Evolutionary conservation across 1,140 invertebrate genomes (phyloP).

Genomic region (Drosophila santomea): DNA sequence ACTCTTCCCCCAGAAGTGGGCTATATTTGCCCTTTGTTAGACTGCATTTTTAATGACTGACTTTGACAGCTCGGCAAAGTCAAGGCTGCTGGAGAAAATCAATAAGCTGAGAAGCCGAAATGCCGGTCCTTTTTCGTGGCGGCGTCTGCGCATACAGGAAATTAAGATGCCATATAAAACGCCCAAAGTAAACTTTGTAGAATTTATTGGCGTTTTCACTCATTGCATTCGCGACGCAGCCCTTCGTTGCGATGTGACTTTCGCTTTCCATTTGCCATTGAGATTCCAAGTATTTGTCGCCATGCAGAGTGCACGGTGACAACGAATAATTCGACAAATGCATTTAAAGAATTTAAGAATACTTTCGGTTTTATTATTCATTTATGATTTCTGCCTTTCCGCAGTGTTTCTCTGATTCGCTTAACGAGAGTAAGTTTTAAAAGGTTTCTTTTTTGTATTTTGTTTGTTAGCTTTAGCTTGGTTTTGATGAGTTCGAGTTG

Average conservation of each 20-base stretch:
- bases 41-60: slow-evolving; percentile 26
- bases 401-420: slow-evolving; percentile 36
- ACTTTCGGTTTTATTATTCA: slow-evolving; percentile 75
- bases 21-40: slow-evolving; percentile 36
- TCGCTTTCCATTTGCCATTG: neutral
- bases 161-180: slow-evolving; percentile 51
- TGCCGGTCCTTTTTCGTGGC: slow-evolving; percentile 16
- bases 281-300: slow-evolving; percentile 9
- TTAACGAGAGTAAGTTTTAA: slow-evolving; percentile 74
- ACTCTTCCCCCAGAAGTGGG: slow-evolving; percentile 38
- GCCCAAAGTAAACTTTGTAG: slow-evolving; percentile 8
- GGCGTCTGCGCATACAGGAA: slow-evolving; percentile 52
- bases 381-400: slow-evolving; percentile 57
- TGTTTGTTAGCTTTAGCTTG: slow-evolving; percentile 39
- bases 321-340: slow-evolving; percentile 39
- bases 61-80: slow-evolving; percentile 46
- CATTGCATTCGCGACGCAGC: neutral
- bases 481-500: slow-evolving; percentile 48
- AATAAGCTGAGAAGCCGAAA: slow-evolving; percentile 32
- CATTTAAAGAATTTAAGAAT: slow-evolving; percentile 82
- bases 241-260: neutral
- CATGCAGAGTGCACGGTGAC: neutral
- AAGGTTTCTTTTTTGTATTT: slow-evolving; percentile 50
- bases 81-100: slow-evolving; percentile 40
- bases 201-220: slow-evolving; percentile 22